phyloP scores from a whole-genome alignment of 2,113 vertebrate genomes.

The Corynorhinus townsendii region DNA sequence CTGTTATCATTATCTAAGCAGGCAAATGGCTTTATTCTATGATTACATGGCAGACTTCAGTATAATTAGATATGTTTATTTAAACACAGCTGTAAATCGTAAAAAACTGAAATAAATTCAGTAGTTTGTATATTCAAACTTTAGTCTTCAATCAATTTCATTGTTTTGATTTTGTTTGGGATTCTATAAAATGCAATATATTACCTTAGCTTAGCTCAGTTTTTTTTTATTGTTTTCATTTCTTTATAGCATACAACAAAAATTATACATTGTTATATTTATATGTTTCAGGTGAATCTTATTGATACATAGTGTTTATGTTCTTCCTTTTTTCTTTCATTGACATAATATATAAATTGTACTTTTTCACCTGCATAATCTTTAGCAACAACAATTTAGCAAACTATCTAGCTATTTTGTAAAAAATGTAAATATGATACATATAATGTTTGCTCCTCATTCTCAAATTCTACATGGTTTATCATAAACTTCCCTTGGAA shows the following conservation, averaged over 20 bases:
- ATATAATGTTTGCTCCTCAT: not conserved
- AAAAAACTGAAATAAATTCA: constrained; percentile 74
- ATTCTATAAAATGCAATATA: constrained; percentile 55
- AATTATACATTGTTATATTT: not conserved
- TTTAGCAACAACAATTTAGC: not conserved
- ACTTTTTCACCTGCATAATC: not conserved
- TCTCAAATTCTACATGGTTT: not conserved
- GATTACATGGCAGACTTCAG: constrained; percentile 72
- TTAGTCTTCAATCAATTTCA: constrained; percentile 60
- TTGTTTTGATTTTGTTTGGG: constrained; percentile 58
- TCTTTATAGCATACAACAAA: constrained; percentile 18
- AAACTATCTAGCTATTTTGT: not conserved
- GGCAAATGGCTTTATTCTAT: constrained; percentile 69
- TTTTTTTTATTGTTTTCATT: constrained; percentile 11
- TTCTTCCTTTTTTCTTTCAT: not conserved
- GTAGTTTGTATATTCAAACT: constrained; percentile 67
- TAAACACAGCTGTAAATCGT: constrained; percentile 80
- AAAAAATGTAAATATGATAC: not conserved
- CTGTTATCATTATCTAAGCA: constrained; percentile 67
- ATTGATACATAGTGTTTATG: not conserved
- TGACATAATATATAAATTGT: not conserved
- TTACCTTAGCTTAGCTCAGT: not conserved
- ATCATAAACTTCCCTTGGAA: not conserved
- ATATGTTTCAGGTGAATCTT: not conserved
- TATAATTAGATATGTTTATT: constrained; percentile 80